Base-by-base conservation (phyloP, 1,140 invertebrate species). In the Pemphigus obesinymphae region DNA sequence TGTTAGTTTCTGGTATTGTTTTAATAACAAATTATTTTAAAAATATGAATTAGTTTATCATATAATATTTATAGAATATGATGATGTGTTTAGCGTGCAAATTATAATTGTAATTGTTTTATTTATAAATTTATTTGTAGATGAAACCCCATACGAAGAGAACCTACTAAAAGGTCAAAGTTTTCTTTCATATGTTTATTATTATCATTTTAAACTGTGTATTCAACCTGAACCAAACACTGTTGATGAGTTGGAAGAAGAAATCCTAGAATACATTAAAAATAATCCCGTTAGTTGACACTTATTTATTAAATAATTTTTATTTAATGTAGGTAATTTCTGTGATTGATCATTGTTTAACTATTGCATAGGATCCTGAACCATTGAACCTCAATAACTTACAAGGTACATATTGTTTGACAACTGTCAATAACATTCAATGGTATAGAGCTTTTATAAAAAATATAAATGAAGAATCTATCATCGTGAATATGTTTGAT, bases 181-280 rank as follows among this genome's bases (percentile, higher is more conserved):
- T 80, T 80, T 80, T 43, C 23, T 80, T 0, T 45, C 76, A 5
- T 80, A 80, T 61, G 37, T 80, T 17, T 58, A 40, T 26, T 7
- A 43, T 6, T 61, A 50, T 61, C 76, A 80, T 29, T 63, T 61
- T 20, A 61, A 80, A 63, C 7, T 63, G 6, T 63, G n/a, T 7
- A 80, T 80, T 61, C 76, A 80, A 63, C 76, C 76, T 10, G 76
- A 80, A 80, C 76, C 76, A 40, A 61, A 61, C n/a, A 61, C 55
- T 43, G 37, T 80, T 20, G 76, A 80, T 61, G 76, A 80, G 31
- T 17, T 80, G 6, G 76, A 80, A 80, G 76, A 61, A 29, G 76
- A 80, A 58, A 80, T 80, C 13, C 2, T 11, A 15, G 23, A 45
- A 29, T 5, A 63, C 23, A 43, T 80, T 10, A 63, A 58, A 11